These are phyloP conservation scores for Moxostoma hubbsi DNA, from an alignment of 2,797 vertebrate genomes.

Conservation along the genomic window DNA sequence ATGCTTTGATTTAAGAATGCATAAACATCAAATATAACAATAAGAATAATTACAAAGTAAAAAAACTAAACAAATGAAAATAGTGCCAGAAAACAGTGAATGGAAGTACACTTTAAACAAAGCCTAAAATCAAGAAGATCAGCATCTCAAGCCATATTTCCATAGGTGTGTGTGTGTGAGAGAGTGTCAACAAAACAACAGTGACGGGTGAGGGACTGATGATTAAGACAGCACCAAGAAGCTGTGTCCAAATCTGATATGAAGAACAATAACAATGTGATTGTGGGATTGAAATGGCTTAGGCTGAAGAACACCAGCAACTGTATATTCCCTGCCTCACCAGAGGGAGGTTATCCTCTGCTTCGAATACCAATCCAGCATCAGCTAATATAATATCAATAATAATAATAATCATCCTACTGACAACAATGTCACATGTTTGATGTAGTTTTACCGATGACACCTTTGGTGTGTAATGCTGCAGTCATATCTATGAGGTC, in stretches of 20 bases:
- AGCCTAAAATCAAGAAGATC: conserved; percentile 27
- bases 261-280: neutral
- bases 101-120: conserved; percentile 36
- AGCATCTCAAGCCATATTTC: conserved; percentile 27
- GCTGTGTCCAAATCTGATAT: neutral
- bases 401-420: conserved; percentile 59
- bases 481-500: conserved; percentile 62
- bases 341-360: conserved; percentile 1
- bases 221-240: conserved; percentile 41
- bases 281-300: neutral
- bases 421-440: conserved; percentile 61
- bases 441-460: conserved; percentile 64
- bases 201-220: conserved; percentile 62
- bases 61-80: neutral
- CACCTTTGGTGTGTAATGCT: conserved; percentile 78
- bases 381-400: conserved; percentile 61
- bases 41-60: conserved; percentile 46
- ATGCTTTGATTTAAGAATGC: conserved; percentile 10
- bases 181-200: conserved; percentile 2
- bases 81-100: conserved; percentile 45
- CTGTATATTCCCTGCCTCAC: neutral
- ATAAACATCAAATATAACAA: conserved; percentile 19
- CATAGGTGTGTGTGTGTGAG: neutral
- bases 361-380: conserved; percentile 60
- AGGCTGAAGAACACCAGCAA: neutral